A percentile compares a stretch with the other conserved stretches of the same genome.
Evolutionary conservation across 2,113 vertebrate genomes (phyloP).

Genomic region (Bucco capensis): DNA sequence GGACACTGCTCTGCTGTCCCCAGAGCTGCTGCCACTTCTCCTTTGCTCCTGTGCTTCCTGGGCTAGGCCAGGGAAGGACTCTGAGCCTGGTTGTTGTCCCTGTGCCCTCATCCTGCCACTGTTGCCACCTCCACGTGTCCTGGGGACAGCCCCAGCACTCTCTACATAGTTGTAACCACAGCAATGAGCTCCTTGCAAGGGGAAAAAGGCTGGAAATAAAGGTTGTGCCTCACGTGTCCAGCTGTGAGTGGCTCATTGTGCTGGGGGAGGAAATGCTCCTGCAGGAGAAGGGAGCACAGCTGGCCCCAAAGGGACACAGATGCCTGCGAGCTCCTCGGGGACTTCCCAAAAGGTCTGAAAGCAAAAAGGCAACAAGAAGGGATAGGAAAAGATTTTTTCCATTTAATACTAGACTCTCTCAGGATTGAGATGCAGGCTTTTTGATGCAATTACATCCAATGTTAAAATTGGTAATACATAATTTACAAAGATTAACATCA

Average conservation of each 20-base stretch:
- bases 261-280: rapidly evolving
- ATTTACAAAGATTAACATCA: constrained; percentile 90
- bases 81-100: neutral
- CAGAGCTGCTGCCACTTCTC: neutral
- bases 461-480: constrained; percentile 88
- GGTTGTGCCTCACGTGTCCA: neutral
- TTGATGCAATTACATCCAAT: constrained; percentile 88
- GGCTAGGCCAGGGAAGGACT: neutral
- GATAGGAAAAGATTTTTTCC: constrained; percentile 81
- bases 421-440: constrained; percentile 84
- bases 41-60: rapidly evolving
- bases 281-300: no score
- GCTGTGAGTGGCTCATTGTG: rapidly evolving
- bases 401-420: constrained; percentile 88
- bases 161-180: neutral
- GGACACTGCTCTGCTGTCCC: neutral
- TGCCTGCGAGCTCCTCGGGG: no score
- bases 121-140: neutral
- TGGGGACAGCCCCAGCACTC: neutral
- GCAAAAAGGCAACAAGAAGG: no score
- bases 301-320: no score
- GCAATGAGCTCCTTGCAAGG: neutral
- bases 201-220: constrained; percentile 37
- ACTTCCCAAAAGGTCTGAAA: no score
- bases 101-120: neutral